Base-by-base conservation (phyloP, 2,797 vertebrate genomes). In the Salarias fasciatus region DNA sequence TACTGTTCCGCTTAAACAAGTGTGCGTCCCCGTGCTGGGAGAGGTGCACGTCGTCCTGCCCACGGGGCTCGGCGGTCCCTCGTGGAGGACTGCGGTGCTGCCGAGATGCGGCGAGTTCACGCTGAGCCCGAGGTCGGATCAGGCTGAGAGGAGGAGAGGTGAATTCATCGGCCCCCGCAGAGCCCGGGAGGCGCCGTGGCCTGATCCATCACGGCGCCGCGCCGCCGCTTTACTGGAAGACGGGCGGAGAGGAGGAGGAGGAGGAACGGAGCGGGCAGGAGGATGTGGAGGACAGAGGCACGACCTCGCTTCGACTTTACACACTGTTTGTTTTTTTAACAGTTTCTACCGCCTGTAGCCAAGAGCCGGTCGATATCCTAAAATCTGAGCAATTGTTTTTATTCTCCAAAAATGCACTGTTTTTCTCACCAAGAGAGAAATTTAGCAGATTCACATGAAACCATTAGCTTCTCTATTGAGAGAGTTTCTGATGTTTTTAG, bases 101-200 rank as follows among this genome's bases (percentile, higher is more conserved):
- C 64, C 48, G 61, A 15, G 33, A n/a, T n/a, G n/a, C n/a, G n/a
- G n/a, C n/a, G n/a, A n/a, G 78, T 72, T 80, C 75, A 76, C 38
- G 30, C 63, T 64, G 61, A 69, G 84, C 77, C 77, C 36, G 48
- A 41, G 72, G 72, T 87, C 66, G 41, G 64, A 75, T 79, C 82
- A 66, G 43, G 77, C 65, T 66, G 68, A 29, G 69, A 66, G 61
- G 54, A 73, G 54, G 71, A 80, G 77, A 84, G 77, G 83, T 78
- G 78, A 73, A 78, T 86, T 82, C 71, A 82, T 82, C 79, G 71
- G 71, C 73, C 69, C 72, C 59, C 63, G 18, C 84, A 71, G 64
- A 76, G 78, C 42, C 84, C 72, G 43, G 12, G 36, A 77, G 78
- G 58, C 53, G 66, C 69, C 69, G 50, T 1, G 42, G 54, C 59